Base-by-base conservation (phyloP, 2,888 invertebrate genomes). In the Scaptomyza polygonia region DNA sequence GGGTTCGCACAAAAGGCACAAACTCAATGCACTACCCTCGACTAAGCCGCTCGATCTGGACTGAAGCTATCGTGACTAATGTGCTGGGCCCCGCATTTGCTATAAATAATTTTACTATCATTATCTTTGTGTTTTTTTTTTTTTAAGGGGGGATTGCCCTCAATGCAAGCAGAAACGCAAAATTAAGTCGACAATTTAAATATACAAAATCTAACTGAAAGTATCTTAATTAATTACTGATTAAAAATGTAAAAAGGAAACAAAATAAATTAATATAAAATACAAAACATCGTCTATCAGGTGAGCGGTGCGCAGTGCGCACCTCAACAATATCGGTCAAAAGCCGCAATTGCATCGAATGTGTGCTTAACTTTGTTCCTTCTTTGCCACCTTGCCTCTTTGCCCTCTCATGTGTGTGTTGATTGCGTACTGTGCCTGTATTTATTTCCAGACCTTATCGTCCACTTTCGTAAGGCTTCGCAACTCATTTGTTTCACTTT, bases 181-280 rank as follows among this genome's bases (percentile, higher is more conserved):
- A 87, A 83, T 83, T 87, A 83, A 82, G 77, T 61, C 77, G 53
- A 67, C 73, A 76, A 59, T 69, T 70, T 74, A 55, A 78, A 67
- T 72, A 68, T 54, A 52, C 54, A 68, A 68, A 73, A 66, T 43
- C 57, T 18, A 40, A 45, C 36, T 25, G 51, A 49, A 88, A 76
- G 72, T 83, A 84, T 88, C 88, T 88, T 77, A 84, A 88, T 84
- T 84, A 84, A 78, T 84, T 78, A 78, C 78, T 86, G 88, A 84
- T 86, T 84, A 68, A 47, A 47, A 56, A 44, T 44, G 43, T n/a
- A n/a, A 51, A 44, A 45, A 32, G 29, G 6, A 53, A 43, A 47
- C 54, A 54, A 30, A 29, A 36, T 49, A 12, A 48, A 14, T 12
- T 25, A 57, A 49, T 78, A 83, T 54, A 51, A 45, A 56, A 66